A percentile compares a stretch with the other conserved stretches of the same genome.
Evolutionary conservation across 2,797 vertebrate genomes (phyloP).

Genomic region (Poecilia picta): DNA sequence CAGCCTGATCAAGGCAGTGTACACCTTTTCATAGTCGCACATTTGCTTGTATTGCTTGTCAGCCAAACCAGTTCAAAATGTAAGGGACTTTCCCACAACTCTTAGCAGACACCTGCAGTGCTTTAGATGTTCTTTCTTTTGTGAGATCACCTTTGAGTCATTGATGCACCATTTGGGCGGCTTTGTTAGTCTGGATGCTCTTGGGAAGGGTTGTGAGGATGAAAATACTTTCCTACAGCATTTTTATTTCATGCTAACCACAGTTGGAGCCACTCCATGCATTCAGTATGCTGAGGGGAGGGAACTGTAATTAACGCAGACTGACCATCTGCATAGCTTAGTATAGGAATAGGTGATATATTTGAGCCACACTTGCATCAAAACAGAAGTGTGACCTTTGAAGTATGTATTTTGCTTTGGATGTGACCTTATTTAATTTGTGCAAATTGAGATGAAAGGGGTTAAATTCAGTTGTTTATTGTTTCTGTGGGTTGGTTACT

Average conservation of each 20-base stretch:
- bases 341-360: background rate
- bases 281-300: background rate
- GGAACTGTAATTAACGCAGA: background rate
- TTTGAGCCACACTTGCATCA: background rate
- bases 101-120: background rate
- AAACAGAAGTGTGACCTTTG: background rate
- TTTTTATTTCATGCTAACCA: background rate
- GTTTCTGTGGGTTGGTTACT: background rate
- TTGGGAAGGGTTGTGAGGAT: background rate
- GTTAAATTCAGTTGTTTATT: background rate
- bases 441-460: too few relatives aligned
- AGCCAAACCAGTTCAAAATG: background rate
- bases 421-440: background rate
- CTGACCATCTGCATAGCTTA: background rate
- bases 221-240: background rate
- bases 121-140: background rate
- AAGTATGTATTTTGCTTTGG: background rate
- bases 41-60: background rate
- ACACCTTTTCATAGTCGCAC: background rate
- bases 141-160: background rate
- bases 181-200: background rate
- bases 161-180: background rate
- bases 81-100: background rate
- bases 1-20: background rate
- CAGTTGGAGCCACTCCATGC: background rate